phyloP scores from a whole-genome alignment of 2,888 invertebrate genomes.

The Tetheella fluctuosa region DNA sequence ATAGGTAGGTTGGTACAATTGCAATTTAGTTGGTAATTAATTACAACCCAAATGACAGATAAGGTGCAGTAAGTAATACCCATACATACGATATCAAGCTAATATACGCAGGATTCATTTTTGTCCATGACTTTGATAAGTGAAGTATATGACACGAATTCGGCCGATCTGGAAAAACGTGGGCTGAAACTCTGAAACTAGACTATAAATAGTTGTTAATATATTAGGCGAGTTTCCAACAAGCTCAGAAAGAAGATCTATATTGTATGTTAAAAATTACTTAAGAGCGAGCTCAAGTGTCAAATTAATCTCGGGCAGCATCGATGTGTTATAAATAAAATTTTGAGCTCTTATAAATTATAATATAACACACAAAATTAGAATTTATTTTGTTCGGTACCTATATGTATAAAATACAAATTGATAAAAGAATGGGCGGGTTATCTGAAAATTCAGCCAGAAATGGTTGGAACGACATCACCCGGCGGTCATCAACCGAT shows the following conservation, averaged over 20 bases:
- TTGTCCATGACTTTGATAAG: neutral
- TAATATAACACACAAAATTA: neutral
- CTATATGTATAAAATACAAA: neutral
- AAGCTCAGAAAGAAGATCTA: too few relatives aligned
- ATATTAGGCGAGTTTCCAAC: too few relatives aligned
- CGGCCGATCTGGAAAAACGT: too few relatives aligned
- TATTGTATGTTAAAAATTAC: neutral
- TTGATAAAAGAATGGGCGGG: conserved; percentile 18
- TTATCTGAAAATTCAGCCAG: conserved; percentile 23
- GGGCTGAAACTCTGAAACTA: too few relatives aligned
- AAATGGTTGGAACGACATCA: conserved; percentile 18
- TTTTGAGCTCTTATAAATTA: too few relatives aligned
- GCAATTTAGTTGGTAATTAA: conserved; percentile 78
- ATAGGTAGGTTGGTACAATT: conserved; percentile 44
- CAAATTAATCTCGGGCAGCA: neutral
- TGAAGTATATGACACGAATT: neutral
- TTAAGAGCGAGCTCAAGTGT: neutral
- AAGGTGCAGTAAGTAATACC: conserved; percentile 66
- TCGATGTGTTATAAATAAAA: neutral
- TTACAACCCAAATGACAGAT: conserved; percentile 80
- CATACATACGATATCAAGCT: conserved; percentile 32
- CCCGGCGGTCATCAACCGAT: conserved; percentile 39
- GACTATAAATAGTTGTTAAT: too few relatives aligned
- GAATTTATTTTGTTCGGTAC: neutral
- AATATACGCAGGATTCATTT: conserved; percentile 17